A percentile compares a stretch with the other conserved stretches of the same genome.
phyloP scores from a whole-genome alignment of 2,888 invertebrate genomes.

The Lepidocyrtinus sp. region DNA sequence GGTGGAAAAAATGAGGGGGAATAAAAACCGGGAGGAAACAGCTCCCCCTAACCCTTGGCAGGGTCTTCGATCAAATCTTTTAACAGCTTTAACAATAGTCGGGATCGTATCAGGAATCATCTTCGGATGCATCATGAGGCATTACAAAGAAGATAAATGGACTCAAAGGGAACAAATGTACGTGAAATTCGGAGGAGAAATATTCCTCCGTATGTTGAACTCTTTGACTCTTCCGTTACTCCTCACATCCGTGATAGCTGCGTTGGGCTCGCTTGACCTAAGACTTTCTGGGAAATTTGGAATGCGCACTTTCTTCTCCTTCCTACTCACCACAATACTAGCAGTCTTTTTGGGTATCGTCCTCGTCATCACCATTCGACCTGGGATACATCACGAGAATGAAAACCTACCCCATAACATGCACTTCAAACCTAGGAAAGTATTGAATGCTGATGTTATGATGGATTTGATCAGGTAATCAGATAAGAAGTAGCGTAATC shows the following conservation, averaged over 20 bases:
- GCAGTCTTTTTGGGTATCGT: conserved; percentile 93
- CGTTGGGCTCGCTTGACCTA: conserved; percentile 92
- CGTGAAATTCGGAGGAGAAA: conserved; percentile 93
- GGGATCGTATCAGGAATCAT: conserved; percentile 86
- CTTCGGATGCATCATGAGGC: conserved; percentile 81
- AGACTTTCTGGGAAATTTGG: conserved; percentile 92
- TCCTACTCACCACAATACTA: conserved; percentile 90
- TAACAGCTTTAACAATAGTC: conserved; percentile 85
- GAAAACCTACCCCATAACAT: conserved; percentile 64
- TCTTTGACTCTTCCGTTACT: conserved; percentile 94
- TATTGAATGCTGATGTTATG: conserved; percentile 89
- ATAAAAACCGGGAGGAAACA: neutral
- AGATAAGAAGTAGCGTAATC: neutral
- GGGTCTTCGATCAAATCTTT: conserved; percentile 81
- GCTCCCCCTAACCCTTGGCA: conserved; percentile 44
- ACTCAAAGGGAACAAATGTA: conserved; percentile 90
- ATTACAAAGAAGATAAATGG: conserved; percentile 76
- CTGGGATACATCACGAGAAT: conserved; percentile 75
- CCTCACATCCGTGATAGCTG: conserved; percentile 90
- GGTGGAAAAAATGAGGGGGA: no score
- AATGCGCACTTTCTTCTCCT: conserved; percentile 88
- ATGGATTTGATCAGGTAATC: conserved; percentile 91
- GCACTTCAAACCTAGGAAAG: conserved; percentile 71
- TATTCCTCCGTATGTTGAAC: conserved; percentile 96
- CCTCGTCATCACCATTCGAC: conserved; percentile 89